phyloP scores from a whole-genome alignment of 2,888 invertebrate species.

The Acheta domesticus region DNA sequence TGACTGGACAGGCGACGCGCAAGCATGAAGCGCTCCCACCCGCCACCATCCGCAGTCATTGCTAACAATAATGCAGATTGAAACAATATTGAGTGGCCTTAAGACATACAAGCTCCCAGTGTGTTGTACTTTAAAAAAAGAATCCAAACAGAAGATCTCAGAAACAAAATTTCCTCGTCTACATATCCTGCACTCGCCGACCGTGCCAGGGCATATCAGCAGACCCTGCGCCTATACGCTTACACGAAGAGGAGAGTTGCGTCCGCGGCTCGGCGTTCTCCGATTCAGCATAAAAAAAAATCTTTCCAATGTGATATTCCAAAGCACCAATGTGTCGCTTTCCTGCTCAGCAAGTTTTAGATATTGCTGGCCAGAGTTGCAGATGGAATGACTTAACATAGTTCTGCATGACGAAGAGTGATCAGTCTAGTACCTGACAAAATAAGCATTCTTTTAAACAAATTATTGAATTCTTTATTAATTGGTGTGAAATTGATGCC shows the following conservation, averaged over 20 bases:
- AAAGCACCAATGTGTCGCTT: slow-evolving; percentile 29
- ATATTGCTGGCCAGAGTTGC: slow-evolving; percentile 18
- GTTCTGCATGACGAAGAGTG: slow-evolving; percentile 31
- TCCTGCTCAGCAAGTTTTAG: not conserved
- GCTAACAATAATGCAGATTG: slow-evolving; percentile 24
- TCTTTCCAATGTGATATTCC: slow-evolving; percentile 32
- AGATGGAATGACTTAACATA: not conserved
- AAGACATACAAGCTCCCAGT: not conserved
- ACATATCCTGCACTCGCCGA: slow-evolving; percentile 9
- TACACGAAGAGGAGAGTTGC: slow-evolving; percentile 5
- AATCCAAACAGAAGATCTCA: slow-evolving; percentile 18
- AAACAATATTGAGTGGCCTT: slow-evolving; percentile 26
- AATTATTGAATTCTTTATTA: slow-evolving; percentile 20
- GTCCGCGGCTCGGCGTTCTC: slow-evolving; percentile 18
- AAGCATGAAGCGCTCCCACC: not conserved
- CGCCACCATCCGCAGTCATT: slow-evolving; percentile 20
- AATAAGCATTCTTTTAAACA: slow-evolving; percentile 30
- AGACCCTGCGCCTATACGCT: slow-evolving; percentile 1
- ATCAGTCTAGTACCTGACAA: slow-evolving; percentile 38
- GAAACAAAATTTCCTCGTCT: slow-evolving; percentile 6
- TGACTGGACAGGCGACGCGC: slow-evolving; percentile 18
- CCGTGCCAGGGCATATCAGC: slow-evolving; percentile 18
- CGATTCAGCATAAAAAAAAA: slow-evolving; percentile 12
- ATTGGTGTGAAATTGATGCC: not conserved
- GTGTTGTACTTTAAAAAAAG: not conserved